phyloP scores from a whole-genome alignment of 1,140 invertebrate species.

The Drosophila sproati region DNA sequence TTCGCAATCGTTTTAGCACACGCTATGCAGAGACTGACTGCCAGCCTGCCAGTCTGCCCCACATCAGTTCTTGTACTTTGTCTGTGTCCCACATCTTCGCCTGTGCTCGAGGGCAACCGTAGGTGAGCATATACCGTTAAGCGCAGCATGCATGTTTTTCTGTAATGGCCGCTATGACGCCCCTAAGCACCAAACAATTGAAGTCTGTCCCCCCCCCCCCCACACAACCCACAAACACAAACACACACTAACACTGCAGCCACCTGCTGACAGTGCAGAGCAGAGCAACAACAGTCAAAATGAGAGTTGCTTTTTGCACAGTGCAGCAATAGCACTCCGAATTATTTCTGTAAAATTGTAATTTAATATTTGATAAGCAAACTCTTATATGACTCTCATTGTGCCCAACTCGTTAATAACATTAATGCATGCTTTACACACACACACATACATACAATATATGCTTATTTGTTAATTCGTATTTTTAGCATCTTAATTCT shows the following conservation, averaged over 20 bases:
- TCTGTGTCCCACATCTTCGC: slow-evolving; percentile 50
- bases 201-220: neutral
- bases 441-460: too few relatives aligned
- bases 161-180: slow-evolving; percentile 38
- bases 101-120: slow-evolving; percentile 21
- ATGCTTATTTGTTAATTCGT: neutral
- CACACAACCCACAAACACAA: slow-evolving; percentile 1
- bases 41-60: slow-evolving; percentile 11
- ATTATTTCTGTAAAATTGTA: too few relatives aligned
- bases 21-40: slow-evolving; percentile 10
- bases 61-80: slow-evolving; percentile 37
- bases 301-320: slow-evolving; percentile 23
- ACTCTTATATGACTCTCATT: neutral
- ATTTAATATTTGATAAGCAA: too few relatives aligned
- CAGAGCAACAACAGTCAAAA: slow-evolving; percentile 3
- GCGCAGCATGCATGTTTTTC: slow-evolving; percentile 49
- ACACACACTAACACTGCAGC: slow-evolving; percentile 15
- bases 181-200: slow-evolving; percentile 46
- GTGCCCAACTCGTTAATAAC: neutral
- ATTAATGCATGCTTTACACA: neutral
- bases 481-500: neutral
- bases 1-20: slow-evolving; percentile 41
- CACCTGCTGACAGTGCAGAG: slow-evolving; percentile 38
- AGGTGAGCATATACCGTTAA: slow-evolving; percentile 40
- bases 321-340: slow-evolving; percentile 8